Conservation (phyloP, 2,888 invertebrate species). For the Aphodius sticticus region DNA sequence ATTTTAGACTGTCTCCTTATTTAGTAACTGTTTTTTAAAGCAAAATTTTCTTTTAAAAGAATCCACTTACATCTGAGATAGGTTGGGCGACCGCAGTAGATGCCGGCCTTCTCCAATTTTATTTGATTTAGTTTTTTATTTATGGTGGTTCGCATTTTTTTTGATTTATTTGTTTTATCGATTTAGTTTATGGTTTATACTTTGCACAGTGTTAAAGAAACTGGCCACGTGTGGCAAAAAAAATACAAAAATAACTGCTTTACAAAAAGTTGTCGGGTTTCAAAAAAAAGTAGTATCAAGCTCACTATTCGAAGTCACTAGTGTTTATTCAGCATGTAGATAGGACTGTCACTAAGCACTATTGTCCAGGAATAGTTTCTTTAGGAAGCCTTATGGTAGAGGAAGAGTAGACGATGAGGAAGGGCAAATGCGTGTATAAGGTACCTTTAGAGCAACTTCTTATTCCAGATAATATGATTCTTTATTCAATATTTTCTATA, state of each 20-base stretch:
- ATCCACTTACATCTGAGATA: slow-evolving; percentile 42
- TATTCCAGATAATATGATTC: neutral
- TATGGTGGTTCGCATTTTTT: slow-evolving; percentile 37
- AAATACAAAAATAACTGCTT: slow-evolving; percentile 39
- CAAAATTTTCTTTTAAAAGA: slow-evolving; percentile 38
- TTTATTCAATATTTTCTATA: too few relatives aligned
- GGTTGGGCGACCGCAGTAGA: slow-evolving; percentile 10
- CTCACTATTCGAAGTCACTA: neutral
- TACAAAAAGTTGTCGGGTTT: slow-evolving; percentile 35
- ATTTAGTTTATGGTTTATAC: neutral
- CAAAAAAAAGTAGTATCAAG: neutral
- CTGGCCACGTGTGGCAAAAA: slow-evolving; percentile 26
- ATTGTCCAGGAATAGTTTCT: slow-evolving; percentile 38
- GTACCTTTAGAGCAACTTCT: neutral
- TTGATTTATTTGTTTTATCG: slow-evolving; percentile 33
- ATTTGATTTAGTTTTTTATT: slow-evolving; percentile 29
- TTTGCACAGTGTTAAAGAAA: slow-evolving; percentile 13
- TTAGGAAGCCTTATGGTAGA: slow-evolving; percentile 27
- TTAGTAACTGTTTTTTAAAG: slow-evolving; percentile 42
- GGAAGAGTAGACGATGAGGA: slow-evolving; percentile 11
- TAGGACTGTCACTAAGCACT: slow-evolving; percentile 33
- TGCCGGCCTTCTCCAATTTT: slow-evolving; percentile 9
- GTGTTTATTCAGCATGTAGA: neutral
- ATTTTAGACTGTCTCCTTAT: slow-evolving; percentile 33
- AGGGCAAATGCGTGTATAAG: neutral